Conservation (phyloP, 2,888 invertebrate species). For the Poecilobothrus nobilitatus region DNA sequence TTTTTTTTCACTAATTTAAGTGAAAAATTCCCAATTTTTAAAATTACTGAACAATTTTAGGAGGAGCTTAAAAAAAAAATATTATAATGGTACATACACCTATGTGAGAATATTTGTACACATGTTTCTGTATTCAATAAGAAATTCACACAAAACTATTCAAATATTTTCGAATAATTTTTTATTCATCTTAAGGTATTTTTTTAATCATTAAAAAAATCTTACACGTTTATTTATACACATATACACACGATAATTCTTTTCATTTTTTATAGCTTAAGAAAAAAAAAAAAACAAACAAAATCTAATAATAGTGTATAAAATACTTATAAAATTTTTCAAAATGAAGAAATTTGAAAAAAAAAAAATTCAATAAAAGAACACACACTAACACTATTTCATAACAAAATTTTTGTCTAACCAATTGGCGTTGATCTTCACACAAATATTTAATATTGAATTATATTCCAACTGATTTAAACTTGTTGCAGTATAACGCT, state of each 20-base stretch:
- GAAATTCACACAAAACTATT: too few relatives aligned
- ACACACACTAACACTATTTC: neutral
- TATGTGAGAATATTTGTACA: too few relatives aligned
- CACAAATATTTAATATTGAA: neutral
- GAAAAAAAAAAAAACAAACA: neutral
- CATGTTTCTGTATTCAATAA: too few relatives aligned
- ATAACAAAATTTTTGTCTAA: neutral
- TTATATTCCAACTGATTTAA: neutral
- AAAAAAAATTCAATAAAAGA: neutral
- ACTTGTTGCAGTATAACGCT: neutral
- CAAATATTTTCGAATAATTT: too few relatives aligned
- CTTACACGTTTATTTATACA: too few relatives aligned
- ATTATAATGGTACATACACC: too few relatives aligned
- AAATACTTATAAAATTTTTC: neutral
- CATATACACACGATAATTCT: too few relatives aligned
- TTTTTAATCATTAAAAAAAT: too few relatives aligned
- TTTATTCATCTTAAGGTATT: too few relatives aligned
- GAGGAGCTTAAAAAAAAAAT: neutral
- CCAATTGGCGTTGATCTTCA: constrained; percentile 3
- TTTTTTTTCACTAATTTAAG: neutral
- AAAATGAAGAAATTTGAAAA: neutral
- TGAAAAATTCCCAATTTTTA: neutral
- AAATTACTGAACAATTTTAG: neutral
- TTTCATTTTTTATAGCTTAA: neutral
- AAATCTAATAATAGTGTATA: too few relatives aligned